These are phyloP conservation scores for Leptinotarsa texana DNA, from an alignment of 1,140 invertebrate species.

Conservation along the genomic window DNA sequence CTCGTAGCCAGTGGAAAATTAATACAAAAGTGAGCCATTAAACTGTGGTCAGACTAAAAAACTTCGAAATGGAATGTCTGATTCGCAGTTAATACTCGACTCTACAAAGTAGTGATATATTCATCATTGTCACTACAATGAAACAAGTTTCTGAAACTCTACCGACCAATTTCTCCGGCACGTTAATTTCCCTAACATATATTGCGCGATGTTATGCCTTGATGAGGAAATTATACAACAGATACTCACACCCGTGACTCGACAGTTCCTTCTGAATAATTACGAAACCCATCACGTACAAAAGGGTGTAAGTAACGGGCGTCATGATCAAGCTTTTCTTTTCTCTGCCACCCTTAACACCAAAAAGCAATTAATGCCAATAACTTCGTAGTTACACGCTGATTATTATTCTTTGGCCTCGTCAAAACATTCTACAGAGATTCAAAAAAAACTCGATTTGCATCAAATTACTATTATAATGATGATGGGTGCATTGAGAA, in stretches of 20 bases:
- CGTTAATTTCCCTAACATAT: neutral
- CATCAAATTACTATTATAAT: neutral
- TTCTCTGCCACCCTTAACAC: neutral
- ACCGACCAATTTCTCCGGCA: neutral
- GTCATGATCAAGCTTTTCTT: constrained; percentile 1
- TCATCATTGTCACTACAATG: no score
- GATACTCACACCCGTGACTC: constrained; percentile 4
- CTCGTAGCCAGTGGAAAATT: no score
- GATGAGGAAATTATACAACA: constrained; percentile 5
- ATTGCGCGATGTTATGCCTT: neutral
- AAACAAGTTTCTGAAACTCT: neutral
- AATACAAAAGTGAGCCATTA: no score
- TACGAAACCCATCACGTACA: constrained; percentile 4
- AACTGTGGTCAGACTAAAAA: no score
- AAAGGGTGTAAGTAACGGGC: neutral
- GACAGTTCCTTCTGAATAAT: neutral
- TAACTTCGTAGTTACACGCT: neutral
- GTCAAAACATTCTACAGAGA: neutral
- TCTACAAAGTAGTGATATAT: no score
- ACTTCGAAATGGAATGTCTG: no score
- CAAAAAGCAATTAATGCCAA: neutral
- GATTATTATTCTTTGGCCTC: neutral
- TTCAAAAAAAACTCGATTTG: neutral
- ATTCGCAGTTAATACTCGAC: no score
- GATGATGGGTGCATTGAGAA: neutral